A percentile compares a stretch with the other conserved stretches of the same genome.
These are phyloP conservation scores for Armadillidium nasatum DNA, from an alignment of 1,140 invertebrate genomes.

Conservation along the genomic window DNA sequence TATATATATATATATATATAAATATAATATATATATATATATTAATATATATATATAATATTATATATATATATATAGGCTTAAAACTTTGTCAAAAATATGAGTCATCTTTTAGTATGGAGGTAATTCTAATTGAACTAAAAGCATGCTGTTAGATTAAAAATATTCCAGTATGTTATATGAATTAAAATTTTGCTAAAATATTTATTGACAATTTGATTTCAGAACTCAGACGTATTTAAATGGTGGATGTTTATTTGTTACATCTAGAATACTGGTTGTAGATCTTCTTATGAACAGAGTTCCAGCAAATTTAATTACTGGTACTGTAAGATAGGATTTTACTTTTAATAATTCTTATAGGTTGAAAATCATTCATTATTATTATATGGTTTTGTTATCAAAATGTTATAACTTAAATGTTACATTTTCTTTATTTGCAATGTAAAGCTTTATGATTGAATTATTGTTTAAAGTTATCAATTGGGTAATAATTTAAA, in stretches of 20 bases:
- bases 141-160: not conserved
- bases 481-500: not conserved
- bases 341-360: slow-evolving; percentile 5
- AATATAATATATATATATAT: no score
- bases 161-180: not conserved
- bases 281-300: slow-evolving; percentile 91
- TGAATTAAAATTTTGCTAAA: slow-evolving; percentile 47
- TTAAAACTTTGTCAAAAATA: slow-evolving; percentile 16
- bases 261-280: slow-evolving; percentile 83
- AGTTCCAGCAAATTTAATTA: slow-evolving; percentile 75
- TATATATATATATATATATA: no score
- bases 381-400: not conserved
- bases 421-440: not conserved
- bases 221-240: slow-evolving; percentile 61
- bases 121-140: slow-evolving; percentile 8
- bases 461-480: no score
- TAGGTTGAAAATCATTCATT: not conserved
- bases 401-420: not conserved
- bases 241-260: slow-evolving; percentile 88
- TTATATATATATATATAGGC: not conserved
- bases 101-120: slow-evolving; percentile 17
- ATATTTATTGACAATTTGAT: slow-evolving; percentile 45
- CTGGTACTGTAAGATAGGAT: slow-evolving; percentile 37
- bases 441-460: not conserved
- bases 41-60: slow-evolving; percentile 21